phyloP scores from a whole-genome alignment of 2,113 vertebrate species.

The Acanthochromis polyacanthus region DNA sequence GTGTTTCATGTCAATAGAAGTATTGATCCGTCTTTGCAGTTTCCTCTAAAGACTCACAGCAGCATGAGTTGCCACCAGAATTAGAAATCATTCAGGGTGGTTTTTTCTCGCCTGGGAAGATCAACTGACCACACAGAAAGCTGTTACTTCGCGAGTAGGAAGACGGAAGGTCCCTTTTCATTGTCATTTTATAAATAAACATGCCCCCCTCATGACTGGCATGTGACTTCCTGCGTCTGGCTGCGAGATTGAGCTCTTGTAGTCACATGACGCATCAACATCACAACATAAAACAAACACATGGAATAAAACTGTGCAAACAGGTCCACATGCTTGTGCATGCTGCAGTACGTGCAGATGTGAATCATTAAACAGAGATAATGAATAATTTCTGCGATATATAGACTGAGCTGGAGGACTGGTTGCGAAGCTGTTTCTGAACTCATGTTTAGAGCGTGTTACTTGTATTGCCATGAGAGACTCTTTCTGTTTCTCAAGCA shows the following conservation, averaged over 20 bases:
- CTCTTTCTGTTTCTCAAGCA: not conserved
- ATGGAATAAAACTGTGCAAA: constrained; percentile 17
- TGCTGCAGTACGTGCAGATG: not conserved
- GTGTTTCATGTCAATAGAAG: constrained; percentile 23
- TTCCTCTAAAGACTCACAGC: constrained; percentile 26
- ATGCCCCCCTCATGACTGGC: constrained; percentile 70
- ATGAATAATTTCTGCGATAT: not conserved
- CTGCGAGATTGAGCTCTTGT: constrained; percentile 54
- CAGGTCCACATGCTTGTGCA: not conserved
- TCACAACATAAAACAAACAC: constrained; percentile 48
- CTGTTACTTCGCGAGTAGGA: constrained; percentile 2
- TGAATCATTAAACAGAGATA: not conserved
- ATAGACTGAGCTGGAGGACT: no score
- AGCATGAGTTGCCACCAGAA: not conserved
- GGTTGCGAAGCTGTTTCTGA: not conserved
- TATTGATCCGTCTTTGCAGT: constrained; percentile 42
- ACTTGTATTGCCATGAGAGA: not conserved
- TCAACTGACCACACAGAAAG: constrained; percentile 48
- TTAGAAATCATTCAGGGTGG: constrained; percentile 5
- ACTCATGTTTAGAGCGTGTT: not conserved
- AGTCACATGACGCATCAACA: constrained; percentile 75
- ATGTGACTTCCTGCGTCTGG: constrained; percentile 83
- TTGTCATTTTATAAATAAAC: constrained; percentile 76
- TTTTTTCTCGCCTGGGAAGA: not conserved
- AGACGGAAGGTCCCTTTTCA: constrained; percentile 36